Base-by-base conservation (phyloP, 2,888 invertebrate genomes). In the Andrena marginata region DNA sequence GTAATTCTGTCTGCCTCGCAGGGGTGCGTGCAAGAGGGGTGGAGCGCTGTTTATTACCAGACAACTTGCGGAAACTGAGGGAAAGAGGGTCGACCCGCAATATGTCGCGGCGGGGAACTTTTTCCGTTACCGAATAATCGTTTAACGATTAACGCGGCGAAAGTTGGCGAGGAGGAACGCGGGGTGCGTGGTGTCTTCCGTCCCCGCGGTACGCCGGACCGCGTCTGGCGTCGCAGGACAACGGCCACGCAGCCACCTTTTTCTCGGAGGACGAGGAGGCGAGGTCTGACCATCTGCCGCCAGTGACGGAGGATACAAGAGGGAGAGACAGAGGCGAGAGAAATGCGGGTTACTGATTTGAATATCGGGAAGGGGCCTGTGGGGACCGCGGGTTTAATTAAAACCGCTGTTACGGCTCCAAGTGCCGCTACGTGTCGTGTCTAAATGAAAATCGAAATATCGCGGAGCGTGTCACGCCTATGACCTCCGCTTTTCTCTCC, bases 391-490 rank as follows among this genome's bases (percentile, higher is more conserved):
- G 86, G 63, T 87, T 93, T 93, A 93, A 93, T 93, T 93, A 93
- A 93, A 93, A 92, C 91, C 90, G 90, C 88, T 90, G 91, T 91
- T 90, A 90, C 89, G 56, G 88, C 86, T 77, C 85, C 76, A 84
- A 90, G 90, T 90, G 91, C 85, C 87, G 84, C 88, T 76, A 77
- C 89, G 89, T 88, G 90, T 87, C 90, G 89, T 71, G 87, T 91
- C 90, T 89, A 89, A 91, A 92, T 91, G 91, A 92, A 92, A 92
- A 90, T 92, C 91, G 90, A 91, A 92, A 92, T 90, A 91, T 89
- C 83, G 80, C 65, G 70, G 82, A 77, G 74, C 80, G 54, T 60
- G 82, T 62, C 62, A 62, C 63, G 20, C 33, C 80, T 49, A 26
- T 56, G 77, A 59, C 26, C 68, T 16, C 35, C 67, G 62, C 62